phyloP scores from a whole-genome alignment of 2,888 invertebrate species.

The Chrysotoxum bicinctum region DNA sequence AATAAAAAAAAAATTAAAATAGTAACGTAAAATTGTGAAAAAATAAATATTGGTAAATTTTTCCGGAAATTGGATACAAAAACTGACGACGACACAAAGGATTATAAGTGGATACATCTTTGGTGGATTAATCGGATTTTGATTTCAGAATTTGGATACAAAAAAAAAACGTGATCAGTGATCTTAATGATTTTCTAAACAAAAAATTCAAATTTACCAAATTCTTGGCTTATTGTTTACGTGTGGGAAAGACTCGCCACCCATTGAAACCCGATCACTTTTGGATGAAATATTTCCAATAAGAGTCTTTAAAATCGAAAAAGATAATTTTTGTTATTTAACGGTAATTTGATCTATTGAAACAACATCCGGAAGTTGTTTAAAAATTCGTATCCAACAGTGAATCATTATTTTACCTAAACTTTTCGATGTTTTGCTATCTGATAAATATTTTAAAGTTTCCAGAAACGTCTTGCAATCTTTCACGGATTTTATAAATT shows the following conservation, averaged over 20 bases:
- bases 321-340: slow-evolving; percentile 5
- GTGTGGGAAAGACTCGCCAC: slow-evolving; percentile 1
- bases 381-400: neutral
- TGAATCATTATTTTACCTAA: neutral
- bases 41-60: slow-evolving; percentile 7
- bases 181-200: slow-evolving; percentile 19
- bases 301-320: slow-evolving; percentile 1
- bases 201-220: slow-evolving; percentile 1
- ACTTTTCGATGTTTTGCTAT: neutral
- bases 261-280: slow-evolving; percentile 38
- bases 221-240: neutral
- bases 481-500: neutral
- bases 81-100: slow-evolving; percentile 62
- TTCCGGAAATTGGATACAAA: slow-evolving; percentile 63
- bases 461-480: neutral
- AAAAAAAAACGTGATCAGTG: slow-evolving; percentile 48
- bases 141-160: slow-evolving; percentile 22
- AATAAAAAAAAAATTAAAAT: slow-evolving; percentile 27
- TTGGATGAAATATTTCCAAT: slow-evolving; percentile 30
- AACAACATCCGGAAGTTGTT: neutral
- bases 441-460: neutral
- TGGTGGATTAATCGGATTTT: slow-evolving; percentile 62
- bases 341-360: neutral
- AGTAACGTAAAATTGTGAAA: slow-evolving; percentile 61
- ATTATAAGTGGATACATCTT: slow-evolving; percentile 73